Percentiles rank a stretch among this genome's conserved stretches.
Evolutionary conservation across 2,797 vertebrate genomes (phyloP).

Genomic region (Hydrophis major): DNA sequence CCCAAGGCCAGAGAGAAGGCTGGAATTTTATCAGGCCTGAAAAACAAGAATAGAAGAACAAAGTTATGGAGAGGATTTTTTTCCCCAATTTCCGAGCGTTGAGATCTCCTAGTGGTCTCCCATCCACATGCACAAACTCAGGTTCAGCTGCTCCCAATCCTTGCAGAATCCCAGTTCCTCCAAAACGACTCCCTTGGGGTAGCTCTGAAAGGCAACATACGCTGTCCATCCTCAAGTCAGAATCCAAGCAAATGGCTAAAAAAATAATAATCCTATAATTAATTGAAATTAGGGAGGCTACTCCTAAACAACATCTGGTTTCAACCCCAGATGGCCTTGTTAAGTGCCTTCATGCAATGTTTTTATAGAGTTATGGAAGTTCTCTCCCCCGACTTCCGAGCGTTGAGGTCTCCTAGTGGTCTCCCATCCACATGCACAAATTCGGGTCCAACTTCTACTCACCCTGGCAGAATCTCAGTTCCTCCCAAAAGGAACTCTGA

Average conservation of each 20-base stretch:
- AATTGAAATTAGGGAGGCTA: background rate
- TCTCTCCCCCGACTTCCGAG: fast-evolving
- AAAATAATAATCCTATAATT: background rate
- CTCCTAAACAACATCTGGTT: background rate
- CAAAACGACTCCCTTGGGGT: background rate
- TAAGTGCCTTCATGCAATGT: background rate
- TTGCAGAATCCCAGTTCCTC: background rate
- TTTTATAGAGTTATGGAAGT: too few relatives aligned
- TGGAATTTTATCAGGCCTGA: slow-evolving; percentile 93
- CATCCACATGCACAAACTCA: background rate
- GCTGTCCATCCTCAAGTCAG: background rate
- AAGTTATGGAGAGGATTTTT: background rate
- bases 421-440: too few relatives aligned
- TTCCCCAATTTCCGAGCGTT: fast-evolving
- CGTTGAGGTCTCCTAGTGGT: too few relatives aligned
- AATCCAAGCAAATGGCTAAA: background rate
- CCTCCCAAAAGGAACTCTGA: background rate
- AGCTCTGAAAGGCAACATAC: background rate
- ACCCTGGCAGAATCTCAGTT: background rate
- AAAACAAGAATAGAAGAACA: background rate
- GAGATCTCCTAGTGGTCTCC: background rate
- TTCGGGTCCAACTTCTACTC: background rate
- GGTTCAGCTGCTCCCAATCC: background rate
- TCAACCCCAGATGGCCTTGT: too few relatives aligned
- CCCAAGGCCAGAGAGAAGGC: slow-evolving; percentile 97